Conservation (phyloP, 2,888 invertebrate genomes). For the Acanthosepion esculentum region DNA sequence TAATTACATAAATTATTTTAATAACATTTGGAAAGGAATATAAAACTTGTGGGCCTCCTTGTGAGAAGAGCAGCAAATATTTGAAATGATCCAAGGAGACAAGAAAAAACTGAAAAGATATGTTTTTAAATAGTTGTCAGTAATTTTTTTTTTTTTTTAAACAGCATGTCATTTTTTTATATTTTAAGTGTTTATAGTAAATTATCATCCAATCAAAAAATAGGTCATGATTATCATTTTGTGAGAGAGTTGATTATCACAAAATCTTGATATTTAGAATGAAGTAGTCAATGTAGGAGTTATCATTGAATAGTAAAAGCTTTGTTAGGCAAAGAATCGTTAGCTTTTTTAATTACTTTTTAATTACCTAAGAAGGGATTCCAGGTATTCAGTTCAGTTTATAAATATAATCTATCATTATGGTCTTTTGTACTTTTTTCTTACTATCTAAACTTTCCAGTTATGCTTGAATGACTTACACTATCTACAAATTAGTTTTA, state of each 20-base stretch:
- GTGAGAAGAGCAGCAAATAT: too few species aligned
- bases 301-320: not conserved
- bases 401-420: not conserved
- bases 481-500: too few species aligned
- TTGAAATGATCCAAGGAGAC: too few species aligned
- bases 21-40: not conserved
- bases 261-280: not conserved
- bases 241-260: not conserved
- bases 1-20: not conserved
- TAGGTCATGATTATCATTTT: not conserved
- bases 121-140: too few species aligned
- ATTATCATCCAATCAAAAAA: not conserved
- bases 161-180: too few species aligned
- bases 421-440: not conserved
- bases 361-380: not conserved
- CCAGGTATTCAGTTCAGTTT: not conserved
- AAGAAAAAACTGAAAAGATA: too few species aligned
- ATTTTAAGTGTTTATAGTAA: not conserved
- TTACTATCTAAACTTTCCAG: not conserved
- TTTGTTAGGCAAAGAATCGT: not conserved
- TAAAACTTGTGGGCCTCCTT: too few species aligned
- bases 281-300: not conserved
- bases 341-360: not conserved
- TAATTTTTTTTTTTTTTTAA: too few species aligned
- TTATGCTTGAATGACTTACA: not conserved